Evolutionary conservation across 2,113 vertebrate species (phyloP).

Genomic region (Chloroceryle aenea): DNA sequence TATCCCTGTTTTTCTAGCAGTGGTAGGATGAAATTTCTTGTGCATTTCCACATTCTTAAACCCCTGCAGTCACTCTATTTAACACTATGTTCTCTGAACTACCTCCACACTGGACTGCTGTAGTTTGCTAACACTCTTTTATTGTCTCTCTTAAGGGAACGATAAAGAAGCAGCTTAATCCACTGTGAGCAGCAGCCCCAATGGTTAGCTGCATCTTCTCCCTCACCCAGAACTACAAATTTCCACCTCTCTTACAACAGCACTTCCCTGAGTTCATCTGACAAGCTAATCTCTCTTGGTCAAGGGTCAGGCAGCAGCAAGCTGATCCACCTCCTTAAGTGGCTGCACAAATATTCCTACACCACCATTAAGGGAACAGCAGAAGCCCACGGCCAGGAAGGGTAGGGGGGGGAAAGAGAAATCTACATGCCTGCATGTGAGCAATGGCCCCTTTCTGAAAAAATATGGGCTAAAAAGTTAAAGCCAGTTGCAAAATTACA

Average conservation of each 20-base stretch:
- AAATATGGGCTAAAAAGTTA: not conserved
- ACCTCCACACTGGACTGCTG: not conserved
- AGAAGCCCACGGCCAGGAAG: not conserved
- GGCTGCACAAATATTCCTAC: not conserved
- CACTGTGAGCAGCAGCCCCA: not conserved
- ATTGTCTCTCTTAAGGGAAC: not conserved
- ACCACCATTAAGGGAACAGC: not conserved
- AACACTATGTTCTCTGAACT: not conserved
- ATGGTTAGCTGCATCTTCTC: not conserved
- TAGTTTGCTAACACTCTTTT: not conserved
- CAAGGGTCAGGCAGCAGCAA: not conserved
- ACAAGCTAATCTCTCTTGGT: not conserved
- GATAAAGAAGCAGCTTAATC: not conserved
- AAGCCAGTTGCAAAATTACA: not conserved
- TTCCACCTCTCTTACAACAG: not conserved
- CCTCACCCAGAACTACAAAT: not conserved
- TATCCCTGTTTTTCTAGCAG: not conserved
- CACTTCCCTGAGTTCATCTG: not conserved
- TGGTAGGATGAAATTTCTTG: not conserved
- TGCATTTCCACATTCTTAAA: not conserved
- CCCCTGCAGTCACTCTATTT: not conserved
- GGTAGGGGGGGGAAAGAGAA: rapidly evolving
- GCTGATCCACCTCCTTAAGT: not conserved
- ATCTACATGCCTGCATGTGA: rapidly evolving
- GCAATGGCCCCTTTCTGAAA: not conserved